These are phyloP conservation scores for Tolypeutes matacus DNA, from an alignment of 2,797 vertebrate species.

Conservation along the genomic window DNA sequence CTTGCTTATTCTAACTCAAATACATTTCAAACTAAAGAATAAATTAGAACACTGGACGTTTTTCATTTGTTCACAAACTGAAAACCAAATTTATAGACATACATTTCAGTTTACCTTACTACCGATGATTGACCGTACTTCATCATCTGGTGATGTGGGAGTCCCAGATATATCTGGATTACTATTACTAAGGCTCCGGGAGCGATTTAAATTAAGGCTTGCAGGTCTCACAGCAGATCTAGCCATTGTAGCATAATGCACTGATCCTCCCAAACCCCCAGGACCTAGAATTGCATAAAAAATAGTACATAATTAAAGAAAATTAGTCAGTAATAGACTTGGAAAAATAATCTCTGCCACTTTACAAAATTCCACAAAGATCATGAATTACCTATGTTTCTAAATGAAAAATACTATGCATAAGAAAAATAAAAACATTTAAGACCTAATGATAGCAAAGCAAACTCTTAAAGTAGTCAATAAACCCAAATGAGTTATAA, in stretches of 20 bases:
- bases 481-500: not conserved
- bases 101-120: slow-evolving; percentile 93
- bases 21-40: slow-evolving; percentile 54
- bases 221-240: slow-evolving; percentile 96
- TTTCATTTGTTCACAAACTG: not conserved
- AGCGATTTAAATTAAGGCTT: slow-evolving; percentile 98
- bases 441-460: not conserved
- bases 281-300: slow-evolving; percentile 85
- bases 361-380: slow-evolving; percentile 27
- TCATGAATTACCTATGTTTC: slow-evolving; percentile 44
- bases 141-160: slow-evolving; percentile 97
- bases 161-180: slow-evolving; percentile 99
- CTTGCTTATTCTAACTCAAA: slow-evolving; percentile 48
- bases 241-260: slow-evolving; percentile 99
- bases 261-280: slow-evolving; percentile 95
- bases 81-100: not conserved
- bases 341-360: slow-evolving; percentile 7
- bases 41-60: slow-evolving; percentile 9
- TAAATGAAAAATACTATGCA: slow-evolving; percentile 61
- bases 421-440: not conserved
- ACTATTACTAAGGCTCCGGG: slow-evolving; percentile 99
- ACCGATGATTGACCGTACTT: slow-evolving; percentile 97
- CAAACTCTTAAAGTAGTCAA: slow-evolving; percentile 3
- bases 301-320: slow-evolving; percentile 50
- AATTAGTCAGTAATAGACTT: slow-evolving; percentile 25